Evolutionary conservation across 2,113 vertebrate genomes (phyloP).

Genomic region (Istiophorus platypterus): DNA sequence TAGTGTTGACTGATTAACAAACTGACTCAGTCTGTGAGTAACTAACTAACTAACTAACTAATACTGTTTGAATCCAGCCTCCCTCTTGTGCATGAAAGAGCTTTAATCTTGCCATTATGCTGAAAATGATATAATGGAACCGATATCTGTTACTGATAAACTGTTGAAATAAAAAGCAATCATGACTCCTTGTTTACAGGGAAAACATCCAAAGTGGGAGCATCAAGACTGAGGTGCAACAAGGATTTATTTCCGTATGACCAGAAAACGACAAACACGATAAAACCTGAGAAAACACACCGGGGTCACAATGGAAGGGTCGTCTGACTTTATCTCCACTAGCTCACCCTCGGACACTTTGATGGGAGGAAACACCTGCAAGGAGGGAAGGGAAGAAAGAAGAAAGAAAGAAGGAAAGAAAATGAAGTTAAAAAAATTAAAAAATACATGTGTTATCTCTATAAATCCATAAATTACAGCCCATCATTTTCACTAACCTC

Average conservation of each 20-base stretch:
- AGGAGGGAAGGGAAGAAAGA: neutral
- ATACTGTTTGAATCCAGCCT: neutral
- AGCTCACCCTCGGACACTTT: constrained; percentile 9
- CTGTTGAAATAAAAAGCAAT: too few relatives aligned
- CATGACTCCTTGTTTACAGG: too few relatives aligned
- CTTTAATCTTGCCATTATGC: too few relatives aligned
- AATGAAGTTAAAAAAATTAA: too few relatives aligned
- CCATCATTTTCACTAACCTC: constrained; percentile 42
- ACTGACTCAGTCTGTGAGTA: neutral
- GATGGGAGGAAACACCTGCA: constrained; percentile 54
- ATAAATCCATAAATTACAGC: neutral
- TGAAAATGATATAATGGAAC: too few relatives aligned
- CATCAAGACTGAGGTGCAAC: neutral
- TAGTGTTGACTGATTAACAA: constrained; percentile 2
- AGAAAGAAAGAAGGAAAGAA: neutral
- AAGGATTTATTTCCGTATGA: neutral
- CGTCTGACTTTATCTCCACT: constrained; percentile 26
- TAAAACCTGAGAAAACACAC: constrained; percentile 19
- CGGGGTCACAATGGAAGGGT: neutral
- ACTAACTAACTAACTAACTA: neutral
- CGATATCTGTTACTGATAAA: too few relatives aligned
- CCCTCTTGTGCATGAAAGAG: neutral
- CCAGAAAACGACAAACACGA: neutral
- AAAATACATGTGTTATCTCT: neutral
- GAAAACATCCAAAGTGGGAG: too few relatives aligned